These are phyloP conservation scores for Myiagra hebetior DNA, from an alignment of 2,113 vertebrate species.

Conservation along the genomic window DNA sequence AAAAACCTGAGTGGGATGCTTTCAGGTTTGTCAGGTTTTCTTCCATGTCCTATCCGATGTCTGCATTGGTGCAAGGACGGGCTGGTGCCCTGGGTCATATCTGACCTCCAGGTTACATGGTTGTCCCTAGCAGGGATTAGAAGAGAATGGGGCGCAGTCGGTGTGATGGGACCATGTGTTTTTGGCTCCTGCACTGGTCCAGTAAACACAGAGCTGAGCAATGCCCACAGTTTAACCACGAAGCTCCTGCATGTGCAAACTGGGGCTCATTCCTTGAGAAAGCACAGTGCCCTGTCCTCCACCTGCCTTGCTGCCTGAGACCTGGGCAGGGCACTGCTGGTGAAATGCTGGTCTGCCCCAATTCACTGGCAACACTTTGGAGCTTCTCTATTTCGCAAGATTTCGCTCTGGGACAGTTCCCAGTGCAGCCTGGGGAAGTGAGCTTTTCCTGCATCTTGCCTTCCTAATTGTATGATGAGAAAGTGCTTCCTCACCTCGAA, in stretches of 20 bases:
- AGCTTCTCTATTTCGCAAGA: neutral
- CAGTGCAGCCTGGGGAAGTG: neutral
- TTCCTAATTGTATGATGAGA: neutral
- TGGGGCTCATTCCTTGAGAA: fast-evolving
- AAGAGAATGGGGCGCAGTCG: fast-evolving
- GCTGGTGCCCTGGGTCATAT: neutral
- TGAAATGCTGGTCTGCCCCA: neutral
- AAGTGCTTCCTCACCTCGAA: neutral
- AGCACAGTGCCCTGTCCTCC: neutral
- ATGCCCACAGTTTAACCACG: fast-evolving
- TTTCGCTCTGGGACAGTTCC: neutral
- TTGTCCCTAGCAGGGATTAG: neutral
- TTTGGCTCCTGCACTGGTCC: neutral
- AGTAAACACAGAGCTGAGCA: fast-evolving
- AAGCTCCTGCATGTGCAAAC: neutral
- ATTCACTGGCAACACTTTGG: neutral
- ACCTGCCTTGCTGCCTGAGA: neutral
- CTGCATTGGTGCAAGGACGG: neutral
- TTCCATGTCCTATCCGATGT: fast-evolving
- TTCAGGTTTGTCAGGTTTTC: neutral
- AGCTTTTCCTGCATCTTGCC: neutral
- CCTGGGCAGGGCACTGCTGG: neutral
- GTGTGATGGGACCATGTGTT: fast-evolving
- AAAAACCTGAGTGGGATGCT: neutral
- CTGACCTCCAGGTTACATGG: fast-evolving